A percentile compares a stretch with the other conserved stretches of the same genome.
Evolutionary conservation across 1,140 invertebrate genomes (phyloP).

Genomic region (Aricia agestis): DNA sequence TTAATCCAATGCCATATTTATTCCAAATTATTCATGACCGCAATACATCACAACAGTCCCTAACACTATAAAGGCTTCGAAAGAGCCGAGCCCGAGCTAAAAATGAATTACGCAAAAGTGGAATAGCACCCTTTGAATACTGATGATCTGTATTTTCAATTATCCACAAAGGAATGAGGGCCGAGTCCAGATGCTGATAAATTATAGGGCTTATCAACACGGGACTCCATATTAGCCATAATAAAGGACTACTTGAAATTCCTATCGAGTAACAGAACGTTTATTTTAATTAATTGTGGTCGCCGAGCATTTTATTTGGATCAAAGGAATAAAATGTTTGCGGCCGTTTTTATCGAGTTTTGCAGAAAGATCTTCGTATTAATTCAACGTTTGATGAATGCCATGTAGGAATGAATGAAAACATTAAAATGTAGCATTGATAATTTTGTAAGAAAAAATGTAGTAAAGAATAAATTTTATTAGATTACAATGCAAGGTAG

Average conservation of each 20-base stretch:
- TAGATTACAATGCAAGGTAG: not conserved
- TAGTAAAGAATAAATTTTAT: not conserved
- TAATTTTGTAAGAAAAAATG: too few relatives aligned
- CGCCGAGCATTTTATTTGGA: not conserved
- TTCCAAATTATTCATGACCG: not conserved
- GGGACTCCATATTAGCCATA: not conserved
- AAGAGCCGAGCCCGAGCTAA: not conserved
- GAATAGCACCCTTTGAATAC: constrained; percentile 4
- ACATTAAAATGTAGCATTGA: too few relatives aligned
- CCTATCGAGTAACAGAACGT: not conserved
- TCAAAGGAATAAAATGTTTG: not conserved
- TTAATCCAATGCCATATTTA: too few relatives aligned
- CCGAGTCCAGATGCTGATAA: constrained; percentile 9
- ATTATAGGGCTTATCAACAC: not conserved
- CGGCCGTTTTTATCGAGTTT: not conserved
- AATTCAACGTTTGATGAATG: too few relatives aligned
- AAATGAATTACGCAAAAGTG: constrained; percentile 9
- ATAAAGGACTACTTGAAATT: constrained; percentile 3
- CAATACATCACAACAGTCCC: not conserved
- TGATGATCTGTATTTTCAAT: constrained; percentile 12
- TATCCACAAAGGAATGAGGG: constrained; percentile 8
- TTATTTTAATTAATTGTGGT: constrained; percentile 4
- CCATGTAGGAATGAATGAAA: too few relatives aligned
- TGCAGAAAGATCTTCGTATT: not conserved
- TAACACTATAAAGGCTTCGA: not conserved